Evolutionary conservation across 2,888 invertebrate species (phyloP).

Genomic region (Quadriops clusia): DNA sequence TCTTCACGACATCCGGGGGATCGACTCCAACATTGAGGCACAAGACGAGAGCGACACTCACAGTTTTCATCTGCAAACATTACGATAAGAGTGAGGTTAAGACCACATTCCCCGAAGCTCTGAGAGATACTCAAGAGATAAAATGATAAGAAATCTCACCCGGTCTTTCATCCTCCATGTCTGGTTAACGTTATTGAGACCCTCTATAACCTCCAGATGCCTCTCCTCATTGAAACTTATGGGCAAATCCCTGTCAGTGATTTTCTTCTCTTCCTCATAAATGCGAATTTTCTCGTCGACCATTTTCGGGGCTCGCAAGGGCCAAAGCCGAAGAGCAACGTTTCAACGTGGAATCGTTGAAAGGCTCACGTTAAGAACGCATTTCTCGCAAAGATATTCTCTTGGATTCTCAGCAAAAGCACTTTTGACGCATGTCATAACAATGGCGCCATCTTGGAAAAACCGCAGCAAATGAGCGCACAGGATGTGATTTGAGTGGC

Average conservation of each 20-base stretch:
- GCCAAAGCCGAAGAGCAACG: too few species aligned
- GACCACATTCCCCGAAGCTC: too few species aligned
- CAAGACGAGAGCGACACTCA: conserved; percentile 92
- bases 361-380: too few species aligned
- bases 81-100: conserved; percentile 15
- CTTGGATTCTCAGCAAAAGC: too few species aligned
- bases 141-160: conserved; percentile 40
- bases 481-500: too few species aligned
- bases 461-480: too few species aligned
- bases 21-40: conserved; percentile 99
- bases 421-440: too few species aligned
- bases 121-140: neutral
- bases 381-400: too few species aligned
- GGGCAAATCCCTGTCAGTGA: conserved; percentile 55
- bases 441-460: too few species aligned
- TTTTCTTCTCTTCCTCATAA: conserved; percentile 16
- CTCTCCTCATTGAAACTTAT: conserved; percentile 62
- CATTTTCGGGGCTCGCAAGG: conserved; percentile 18
- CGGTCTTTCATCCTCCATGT: conserved; percentile 90
- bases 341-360: too few species aligned
- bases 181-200: conserved; percentile 53
- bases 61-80: conserved; percentile 85
- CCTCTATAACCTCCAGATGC: conserved; percentile 61
- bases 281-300: conserved; percentile 17
- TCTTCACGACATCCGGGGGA: conserved; percentile 96